phyloP scores from a whole-genome alignment of 1,140 invertebrate species.

The Schmidtea mediterranea region DNA sequence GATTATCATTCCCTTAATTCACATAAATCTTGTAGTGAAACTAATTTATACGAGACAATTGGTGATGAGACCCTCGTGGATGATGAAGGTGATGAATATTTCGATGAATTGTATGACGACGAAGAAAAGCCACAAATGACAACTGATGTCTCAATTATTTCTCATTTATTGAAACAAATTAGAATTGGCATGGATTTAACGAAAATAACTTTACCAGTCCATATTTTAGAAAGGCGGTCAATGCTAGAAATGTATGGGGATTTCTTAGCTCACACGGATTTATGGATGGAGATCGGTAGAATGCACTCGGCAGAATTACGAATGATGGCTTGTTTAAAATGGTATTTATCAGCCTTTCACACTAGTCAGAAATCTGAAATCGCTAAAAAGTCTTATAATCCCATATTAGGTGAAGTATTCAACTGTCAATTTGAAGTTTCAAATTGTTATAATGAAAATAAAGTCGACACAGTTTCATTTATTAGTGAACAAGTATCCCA shows the following conservation, averaged over 20 bases:
- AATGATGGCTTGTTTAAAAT: constrained; percentile 49
- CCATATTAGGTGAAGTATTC: constrained; percentile 30
- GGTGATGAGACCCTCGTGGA: neutral
- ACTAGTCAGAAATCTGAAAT: constrained; percentile 44
- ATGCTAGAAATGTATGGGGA: constrained; percentile 10
- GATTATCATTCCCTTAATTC: no score
- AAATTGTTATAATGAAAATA: neutral
- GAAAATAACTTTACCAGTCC: constrained; percentile 9
- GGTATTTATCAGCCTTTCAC: constrained; percentile 29
- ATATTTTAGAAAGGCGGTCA: constrained; percentile 9
- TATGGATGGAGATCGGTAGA: constrained; percentile 36
- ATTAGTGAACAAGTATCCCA: constrained; percentile 29
- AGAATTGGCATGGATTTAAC: constrained; percentile 10
- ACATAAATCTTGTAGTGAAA: no score
- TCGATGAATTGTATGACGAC: constrained; percentile 1
- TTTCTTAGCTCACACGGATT: constrained; percentile 10
- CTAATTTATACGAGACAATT: no score
- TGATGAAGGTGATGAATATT: neutral
- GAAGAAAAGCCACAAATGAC: neutral
- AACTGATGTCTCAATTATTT: neutral
- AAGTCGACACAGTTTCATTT: constrained; percentile 15
- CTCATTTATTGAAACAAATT: neutral
- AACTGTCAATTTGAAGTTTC: constrained; percentile 8
- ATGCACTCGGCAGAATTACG: constrained; percentile 45
- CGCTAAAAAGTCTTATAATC: constrained; percentile 35